Conservation (phyloP, 1,140 invertebrate genomes). For the Acromyrmex heyeri region DNA sequence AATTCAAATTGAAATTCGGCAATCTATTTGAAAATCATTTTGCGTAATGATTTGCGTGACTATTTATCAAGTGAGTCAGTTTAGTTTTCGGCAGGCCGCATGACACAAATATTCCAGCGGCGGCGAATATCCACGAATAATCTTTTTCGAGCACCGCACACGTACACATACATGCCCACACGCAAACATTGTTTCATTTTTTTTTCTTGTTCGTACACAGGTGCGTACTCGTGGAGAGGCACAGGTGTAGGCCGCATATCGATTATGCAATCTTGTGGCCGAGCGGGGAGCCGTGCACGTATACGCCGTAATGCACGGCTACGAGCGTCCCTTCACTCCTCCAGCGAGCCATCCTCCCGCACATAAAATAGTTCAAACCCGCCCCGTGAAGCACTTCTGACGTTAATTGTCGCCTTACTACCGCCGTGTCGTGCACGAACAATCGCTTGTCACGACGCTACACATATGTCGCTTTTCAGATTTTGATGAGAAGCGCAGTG, state of each 20-base stretch:
- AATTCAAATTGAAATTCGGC: not conserved
- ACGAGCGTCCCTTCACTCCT: constrained; percentile 58
- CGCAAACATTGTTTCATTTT: constrained; percentile 43
- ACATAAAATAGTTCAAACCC: constrained; percentile 62
- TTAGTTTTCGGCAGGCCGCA: constrained; percentile 31
- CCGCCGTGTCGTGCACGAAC: constrained; percentile 48
- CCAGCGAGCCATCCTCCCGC: constrained; percentile 48
- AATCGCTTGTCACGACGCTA: constrained; percentile 75
- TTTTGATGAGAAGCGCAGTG: constrained; percentile 63
- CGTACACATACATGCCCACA: constrained; percentile 18
- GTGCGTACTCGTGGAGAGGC: constrained; percentile 69
- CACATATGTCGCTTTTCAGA: constrained; percentile 76
- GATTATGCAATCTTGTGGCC: constrained; percentile 82
- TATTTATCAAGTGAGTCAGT: constrained; percentile 28
- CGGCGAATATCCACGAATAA: constrained; percentile 63
- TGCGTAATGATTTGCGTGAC: not conserved
- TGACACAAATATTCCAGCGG: constrained; percentile 33
- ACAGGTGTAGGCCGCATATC: constrained; percentile 79
- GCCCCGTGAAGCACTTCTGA: constrained; percentile 67
- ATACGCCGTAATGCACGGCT: constrained; percentile 68
- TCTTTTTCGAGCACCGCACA: constrained; percentile 55
- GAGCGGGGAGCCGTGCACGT: constrained; percentile 67
- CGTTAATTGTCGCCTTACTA: constrained; percentile 79
- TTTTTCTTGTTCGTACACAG: constrained; percentile 67
- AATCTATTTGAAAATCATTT: constrained; percentile 30